These are phyloP conservation scores for Suncus etruscus DNA, from an alignment of 2,113 vertebrate genomes.

Conservation along the genomic window DNA sequence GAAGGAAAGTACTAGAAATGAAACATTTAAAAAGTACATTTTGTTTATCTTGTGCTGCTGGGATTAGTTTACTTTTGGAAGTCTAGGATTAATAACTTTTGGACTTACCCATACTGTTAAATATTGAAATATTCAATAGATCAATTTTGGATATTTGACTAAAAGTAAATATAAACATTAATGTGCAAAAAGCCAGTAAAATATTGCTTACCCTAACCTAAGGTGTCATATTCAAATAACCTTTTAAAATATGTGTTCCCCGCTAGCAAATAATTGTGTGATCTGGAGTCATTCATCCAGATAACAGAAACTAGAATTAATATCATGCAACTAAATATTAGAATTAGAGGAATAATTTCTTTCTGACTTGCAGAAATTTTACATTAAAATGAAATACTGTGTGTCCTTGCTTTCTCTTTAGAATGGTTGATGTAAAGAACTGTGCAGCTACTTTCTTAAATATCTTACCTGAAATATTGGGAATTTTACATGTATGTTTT, in stretches of 20 bases:
- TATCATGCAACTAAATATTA: background rate
- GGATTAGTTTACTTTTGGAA: background rate
- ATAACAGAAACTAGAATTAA: slow-evolving; percentile 46
- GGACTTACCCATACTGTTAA: background rate
- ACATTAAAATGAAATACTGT: background rate
- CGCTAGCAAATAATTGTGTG: slow-evolving; percentile 70
- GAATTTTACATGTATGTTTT: background rate
- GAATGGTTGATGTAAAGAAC: background rate
- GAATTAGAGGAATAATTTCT: slow-evolving; percentile 20
- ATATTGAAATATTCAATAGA: slow-evolving; percentile 40
- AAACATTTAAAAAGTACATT: background rate
- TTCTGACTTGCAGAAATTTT: slow-evolving; percentile 24
- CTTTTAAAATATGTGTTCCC: slow-evolving; percentile 28
- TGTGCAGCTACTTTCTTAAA: background rate
- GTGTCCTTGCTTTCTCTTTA: background rate
- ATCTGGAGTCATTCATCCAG: slow-evolving; percentile 60
- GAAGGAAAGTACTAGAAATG: background rate
- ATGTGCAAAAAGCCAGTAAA: slow-evolving; percentile 6
- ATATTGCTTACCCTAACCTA: slow-evolving; percentile 38
- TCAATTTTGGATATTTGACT: background rate
- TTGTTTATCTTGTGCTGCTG: background rate
- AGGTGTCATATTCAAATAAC: slow-evolving; percentile 48
- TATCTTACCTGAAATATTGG: background rate
- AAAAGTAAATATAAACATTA: background rate
- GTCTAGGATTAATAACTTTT: background rate